A percentile compares a stretch with the other conserved stretches of the same genome.
Evolutionary conservation across 2,888 invertebrate species (phyloP).

Genomic region (Dioctria rufipes): DNA sequence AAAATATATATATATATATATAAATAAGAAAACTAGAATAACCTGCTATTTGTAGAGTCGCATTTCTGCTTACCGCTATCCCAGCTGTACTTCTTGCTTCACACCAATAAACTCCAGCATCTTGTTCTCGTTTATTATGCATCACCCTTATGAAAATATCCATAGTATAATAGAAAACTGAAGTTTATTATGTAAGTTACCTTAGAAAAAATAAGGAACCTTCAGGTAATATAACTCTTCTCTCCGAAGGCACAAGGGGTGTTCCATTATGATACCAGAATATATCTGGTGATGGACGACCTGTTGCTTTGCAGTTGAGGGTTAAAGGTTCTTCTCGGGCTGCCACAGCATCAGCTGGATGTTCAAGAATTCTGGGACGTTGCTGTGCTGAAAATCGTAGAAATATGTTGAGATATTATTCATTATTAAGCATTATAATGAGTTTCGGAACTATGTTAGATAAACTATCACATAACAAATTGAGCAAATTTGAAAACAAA

Average conservation of each 20-base stretch:
- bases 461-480: no score
- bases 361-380: slow-evolving; percentile 63
- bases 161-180: background rate
- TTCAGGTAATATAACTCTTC: slow-evolving; percentile 64
- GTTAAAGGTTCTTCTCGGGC: slow-evolving; percentile 64
- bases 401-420: no score
- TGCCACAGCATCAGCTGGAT: slow-evolving; percentile 64
- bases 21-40: slow-evolving; percentile 61
- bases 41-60: slow-evolving; percentile 85
- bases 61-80: slow-evolving; percentile 81
- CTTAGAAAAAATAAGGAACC: slow-evolving; percentile 64
- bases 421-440: no score
- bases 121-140: slow-evolving; percentile 83
- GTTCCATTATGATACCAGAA: slow-evolving; percentile 65
- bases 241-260: slow-evolving; percentile 63
- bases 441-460: no score
- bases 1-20: background rate
- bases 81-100: slow-evolving; percentile 84
- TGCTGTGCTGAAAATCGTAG: slow-evolving; percentile 62
- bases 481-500: no score
- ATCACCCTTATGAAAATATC: slow-evolving; percentile 67
- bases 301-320: slow-evolving; percentile 64
- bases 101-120: slow-evolving; percentile 87
- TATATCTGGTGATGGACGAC: slow-evolving; percentile 63
- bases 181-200: slow-evolving; percentile 56